Percentiles rank a stretch among this genome's conserved stretches.
phyloP scores from a whole-genome alignment of 1,140 invertebrate species.

The Pygmarrhopalites habei region DNA sequence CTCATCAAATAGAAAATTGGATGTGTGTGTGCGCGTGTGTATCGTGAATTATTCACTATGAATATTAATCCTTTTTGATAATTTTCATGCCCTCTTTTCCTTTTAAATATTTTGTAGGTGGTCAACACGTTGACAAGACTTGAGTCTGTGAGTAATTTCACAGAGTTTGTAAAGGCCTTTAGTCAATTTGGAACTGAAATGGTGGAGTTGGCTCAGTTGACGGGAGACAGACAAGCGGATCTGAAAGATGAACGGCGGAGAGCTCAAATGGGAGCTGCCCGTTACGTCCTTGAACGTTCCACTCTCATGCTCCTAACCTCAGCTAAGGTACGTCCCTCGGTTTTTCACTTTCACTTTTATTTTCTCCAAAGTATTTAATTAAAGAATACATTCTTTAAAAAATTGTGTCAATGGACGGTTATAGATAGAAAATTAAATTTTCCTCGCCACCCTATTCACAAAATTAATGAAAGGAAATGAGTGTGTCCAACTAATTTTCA shows the following conservation, averaged over 20 bases:
- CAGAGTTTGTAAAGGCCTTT: conserved; percentile 96
- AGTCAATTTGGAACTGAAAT: conserved; percentile 97
- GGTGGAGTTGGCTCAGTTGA: conserved; percentile 93
- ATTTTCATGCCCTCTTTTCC: too few relatives aligned
- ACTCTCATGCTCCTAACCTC: conserved; percentile 96
- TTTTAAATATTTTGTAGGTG: conserved; percentile 50
- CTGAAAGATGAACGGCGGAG: conserved; percentile 88
- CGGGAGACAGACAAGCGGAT: conserved; percentile 72
- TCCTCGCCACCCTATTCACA: too few relatives aligned
- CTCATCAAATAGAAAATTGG: too few relatives aligned
- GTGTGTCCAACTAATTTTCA: too few relatives aligned
- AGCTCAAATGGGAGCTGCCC: conserved; percentile 90
- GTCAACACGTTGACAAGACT: conserved; percentile 73
- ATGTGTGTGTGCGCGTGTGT: too few relatives aligned
- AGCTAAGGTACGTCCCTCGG: conserved; percentile 86
- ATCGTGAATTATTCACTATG: neutral
- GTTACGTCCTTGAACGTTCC: conserved; percentile 91
- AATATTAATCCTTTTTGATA: neutral
- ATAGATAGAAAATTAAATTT: too few relatives aligned
- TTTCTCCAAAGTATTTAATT: neutral
- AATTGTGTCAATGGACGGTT: too few relatives aligned
- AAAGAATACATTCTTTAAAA: too few relatives aligned
- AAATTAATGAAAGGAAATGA: too few relatives aligned
- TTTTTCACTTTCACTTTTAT: conserved; percentile 3
- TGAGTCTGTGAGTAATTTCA: conserved; percentile 92